Evolutionary conservation across 2,113 vertebrate genomes (phyloP).

Genomic region (Phocoena sinus): DNA sequence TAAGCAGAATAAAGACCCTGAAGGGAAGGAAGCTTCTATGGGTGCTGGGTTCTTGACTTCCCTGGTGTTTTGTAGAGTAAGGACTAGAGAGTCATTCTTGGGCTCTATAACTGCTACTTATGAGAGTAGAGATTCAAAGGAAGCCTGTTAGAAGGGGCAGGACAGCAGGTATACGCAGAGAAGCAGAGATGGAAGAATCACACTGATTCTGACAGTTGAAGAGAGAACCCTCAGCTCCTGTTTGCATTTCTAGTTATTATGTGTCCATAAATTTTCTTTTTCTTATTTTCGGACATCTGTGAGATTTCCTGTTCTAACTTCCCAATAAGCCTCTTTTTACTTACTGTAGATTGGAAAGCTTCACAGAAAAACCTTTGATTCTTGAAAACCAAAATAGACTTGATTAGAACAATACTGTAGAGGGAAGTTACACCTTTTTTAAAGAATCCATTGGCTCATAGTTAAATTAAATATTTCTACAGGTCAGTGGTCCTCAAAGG

Average conservation of each 20-base stretch:
- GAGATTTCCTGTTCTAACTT: not conserved
- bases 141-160: not conserved
- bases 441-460: not conserved
- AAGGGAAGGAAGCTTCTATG: not conserved
- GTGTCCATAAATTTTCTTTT: fast-evolving
- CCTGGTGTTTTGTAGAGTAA: not conserved
- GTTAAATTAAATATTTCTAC: not conserved
- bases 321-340: not conserved
- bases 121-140: not conserved
- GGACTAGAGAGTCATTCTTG: not conserved
- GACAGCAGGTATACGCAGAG: not conserved
- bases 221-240: too few species aligned
- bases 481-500: not conserved
- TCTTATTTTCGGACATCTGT: not conserved
- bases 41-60: not conserved
- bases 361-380: not conserved
- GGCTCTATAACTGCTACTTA: not conserved
- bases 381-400: not conserved
- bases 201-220: fast-evolving
- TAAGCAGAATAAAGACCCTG: not conserved
- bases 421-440: not conserved
- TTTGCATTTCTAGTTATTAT: not conserved
- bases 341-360: not conserved
- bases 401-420: not conserved
- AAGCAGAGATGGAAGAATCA: not conserved